Conservation (phyloP, 1,140 invertebrate species). For the Drosophila orena region DNA sequence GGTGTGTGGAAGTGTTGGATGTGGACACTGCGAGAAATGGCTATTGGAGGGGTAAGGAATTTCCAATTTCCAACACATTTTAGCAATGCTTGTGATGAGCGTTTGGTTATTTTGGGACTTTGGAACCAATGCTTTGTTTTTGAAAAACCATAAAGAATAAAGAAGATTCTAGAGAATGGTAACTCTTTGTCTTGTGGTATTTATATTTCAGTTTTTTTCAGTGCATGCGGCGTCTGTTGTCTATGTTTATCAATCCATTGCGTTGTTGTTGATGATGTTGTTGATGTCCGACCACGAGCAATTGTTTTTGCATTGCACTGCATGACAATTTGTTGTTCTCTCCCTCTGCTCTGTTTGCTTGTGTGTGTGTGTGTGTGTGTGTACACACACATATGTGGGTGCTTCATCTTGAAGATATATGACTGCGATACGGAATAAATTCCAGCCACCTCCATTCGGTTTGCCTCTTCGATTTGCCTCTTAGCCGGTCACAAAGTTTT, state of each 20-base stretch:
- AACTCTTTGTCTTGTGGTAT: too few species aligned
- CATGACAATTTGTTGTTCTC: conserved; percentile 62
- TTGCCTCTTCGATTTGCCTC: conserved; percentile 25
- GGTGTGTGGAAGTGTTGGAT: conserved; percentile 1
- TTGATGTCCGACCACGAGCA: conserved; percentile 52
- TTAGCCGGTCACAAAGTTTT: conserved; percentile 46
- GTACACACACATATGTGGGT: conserved; percentile 22
- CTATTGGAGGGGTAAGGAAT: not conserved
- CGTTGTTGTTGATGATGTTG: conserved; percentile 51
- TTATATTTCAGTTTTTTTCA: not conserved
- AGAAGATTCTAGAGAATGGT: too few species aligned
- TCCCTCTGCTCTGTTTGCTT: conserved; percentile 9
- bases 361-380: conserved; percentile 1
- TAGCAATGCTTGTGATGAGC: too few species aligned
- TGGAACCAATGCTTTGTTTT: too few species aligned
- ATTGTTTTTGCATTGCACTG: conserved; percentile 59
- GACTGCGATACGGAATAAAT: conserved; percentile 45
- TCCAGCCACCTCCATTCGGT: conserved; percentile 8
- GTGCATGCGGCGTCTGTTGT: conserved; percentile 49
- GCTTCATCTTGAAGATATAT: conserved; percentile 54
- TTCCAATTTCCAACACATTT: too few species aligned
- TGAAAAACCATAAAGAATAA: too few species aligned
- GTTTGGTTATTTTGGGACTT: too few species aligned
- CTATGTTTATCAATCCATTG: conserved; percentile 72
- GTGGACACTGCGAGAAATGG: not conserved